Base-by-base conservation (phyloP, 1,140 invertebrate species). In the Eueides isabella region DNA sequence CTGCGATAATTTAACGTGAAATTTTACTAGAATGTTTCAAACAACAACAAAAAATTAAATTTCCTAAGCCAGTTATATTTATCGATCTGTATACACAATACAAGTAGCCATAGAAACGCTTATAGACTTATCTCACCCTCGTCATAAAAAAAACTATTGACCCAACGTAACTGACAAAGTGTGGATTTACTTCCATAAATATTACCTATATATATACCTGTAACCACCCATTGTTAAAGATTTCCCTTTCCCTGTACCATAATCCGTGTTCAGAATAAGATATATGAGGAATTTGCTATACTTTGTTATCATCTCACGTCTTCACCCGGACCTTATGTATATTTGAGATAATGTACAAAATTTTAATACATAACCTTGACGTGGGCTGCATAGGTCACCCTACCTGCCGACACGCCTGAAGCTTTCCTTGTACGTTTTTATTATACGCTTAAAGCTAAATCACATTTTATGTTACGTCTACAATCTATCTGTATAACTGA, bases 231-330 rank as follows among this genome's bases (percentile, higher is more conserved):
- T 64, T 30, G 35, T 71, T 44, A 71, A 55, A 72, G 64, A 72
- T 72, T 72, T 44, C 71, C 64, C 23, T 41, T 66, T 23, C 64
- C 63, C 61, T 19, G 19, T 12, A 48, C 33, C 44, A 30, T 66
- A 63, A 64, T 63, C 61, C 63, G 71, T 72, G 71, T 61, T 41
- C 71, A 61, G 71, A 72, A 72, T 72, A 72, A 72, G 38, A 66
- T 55, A 30, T 38, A 41, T 55, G n/a, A 12, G 71, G 64, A 33
- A 44, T 55, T 72, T 41, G 14, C 31, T 35, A 38, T 66, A 72
- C 63, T 72, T 61, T 30, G 44, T 41, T 66, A 41, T 30, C 71
- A 41, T 14, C 7, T 71, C 70, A 71, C 70, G 70, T 71, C 48
- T 23, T 12, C 6, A 19, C 61, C 35, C 41, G 70, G 29, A 62